Base-by-base conservation (phyloP, 2,797 vertebrate genomes). In the Thalassophryne amazonica region DNA sequence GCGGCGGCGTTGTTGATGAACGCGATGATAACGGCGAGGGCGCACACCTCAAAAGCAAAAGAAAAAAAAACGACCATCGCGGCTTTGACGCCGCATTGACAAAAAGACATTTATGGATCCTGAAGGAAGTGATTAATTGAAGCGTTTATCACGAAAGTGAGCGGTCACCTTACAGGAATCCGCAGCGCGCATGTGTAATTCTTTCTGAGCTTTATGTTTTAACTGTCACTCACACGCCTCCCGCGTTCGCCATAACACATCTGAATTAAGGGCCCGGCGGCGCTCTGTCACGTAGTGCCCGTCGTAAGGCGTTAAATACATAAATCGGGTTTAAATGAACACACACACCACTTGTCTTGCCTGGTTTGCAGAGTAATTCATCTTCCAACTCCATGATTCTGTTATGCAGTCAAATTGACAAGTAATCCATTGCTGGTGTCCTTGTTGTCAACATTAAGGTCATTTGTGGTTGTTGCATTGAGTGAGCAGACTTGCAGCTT, bases 401-500 rank as follows among this genome's bases (percentile, higher is more conserved):
- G 86, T 91, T 91, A 91, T 86, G 84, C 88, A 84, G 90, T 88
- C 88, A 88, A 90, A 92, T 89, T 90, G 90, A 89, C 87, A 85
- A 84, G 87, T 89, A 91, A 92, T 92, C 88, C 86, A 89, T 89
- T 83, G 87, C 87, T 73, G 57, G 77, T 70, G 88, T 90, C 90
- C 89, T 92, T 91, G 88, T 88, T 86, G 83, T 88, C 87, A 83
- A 84, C 88, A 85, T 83, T 90, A 84, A 90, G 88, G 89, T 90
- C 88, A 77, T 76, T 83, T 89, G 76, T 85, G 88, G 89, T 88
- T 86, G 86, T 82, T 59, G 69, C 79, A 73, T 59, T 47, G 80
- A 86, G 72, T 69, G 80, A 88, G 67, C 69, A 73, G 81, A 73
- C 75, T 79, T 68, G 46, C 70, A 54, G 65, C 60, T 60, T 52